phyloP scores from a whole-genome alignment of 2,113 vertebrate species.

The Brachyhypopomus gauderio region DNA sequence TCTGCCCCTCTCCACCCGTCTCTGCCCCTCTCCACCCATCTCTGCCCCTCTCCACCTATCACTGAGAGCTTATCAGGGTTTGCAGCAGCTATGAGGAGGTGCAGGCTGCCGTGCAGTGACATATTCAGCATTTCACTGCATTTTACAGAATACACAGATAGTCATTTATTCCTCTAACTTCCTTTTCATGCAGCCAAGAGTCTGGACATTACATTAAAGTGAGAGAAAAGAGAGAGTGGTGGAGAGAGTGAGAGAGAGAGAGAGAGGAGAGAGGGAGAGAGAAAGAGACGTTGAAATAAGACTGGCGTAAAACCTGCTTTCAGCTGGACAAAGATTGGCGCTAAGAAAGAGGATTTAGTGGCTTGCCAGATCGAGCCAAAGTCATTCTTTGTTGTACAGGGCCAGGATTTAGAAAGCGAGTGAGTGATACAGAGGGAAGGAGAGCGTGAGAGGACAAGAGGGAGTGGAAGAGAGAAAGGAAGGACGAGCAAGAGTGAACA shows the following conservation, averaged over 20 bases:
- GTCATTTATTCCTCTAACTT: neutral
- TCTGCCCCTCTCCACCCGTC: neutral
- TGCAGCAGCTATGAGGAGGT: neutral
- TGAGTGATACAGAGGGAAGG: conserved; percentile 18
- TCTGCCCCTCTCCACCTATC: neutral
- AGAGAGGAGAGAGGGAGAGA: conserved; percentile 10
- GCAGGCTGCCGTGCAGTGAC: neutral
- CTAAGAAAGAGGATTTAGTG: conserved; percentile 66
- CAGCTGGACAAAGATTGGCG: conserved; percentile 61
- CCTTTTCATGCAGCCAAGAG: conserved; percentile 16
- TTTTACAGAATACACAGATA: neutral
- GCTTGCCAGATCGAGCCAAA: conserved; percentile 68
- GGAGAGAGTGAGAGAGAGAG: conserved; percentile 36
- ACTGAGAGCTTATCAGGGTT: neutral
- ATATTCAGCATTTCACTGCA: neutral
- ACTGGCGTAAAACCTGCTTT: conserved; percentile 59
- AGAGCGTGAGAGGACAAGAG: neutral
- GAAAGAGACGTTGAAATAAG: conserved; percentile 47
- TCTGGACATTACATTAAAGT: conserved; percentile 9
- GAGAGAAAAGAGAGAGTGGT: conserved; percentile 19
- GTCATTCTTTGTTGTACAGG: conserved; percentile 69
- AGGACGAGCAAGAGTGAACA: conserved; percentile 5
- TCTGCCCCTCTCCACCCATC: neutral
- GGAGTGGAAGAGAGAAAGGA: neutral
- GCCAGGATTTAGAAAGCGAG: conserved; percentile 67